Evolutionary conservation across 2,888 invertebrate species (phyloP), one percentile per base, ranked within the genome.

Genomic region (Colostygia pectinataria): DNA sequence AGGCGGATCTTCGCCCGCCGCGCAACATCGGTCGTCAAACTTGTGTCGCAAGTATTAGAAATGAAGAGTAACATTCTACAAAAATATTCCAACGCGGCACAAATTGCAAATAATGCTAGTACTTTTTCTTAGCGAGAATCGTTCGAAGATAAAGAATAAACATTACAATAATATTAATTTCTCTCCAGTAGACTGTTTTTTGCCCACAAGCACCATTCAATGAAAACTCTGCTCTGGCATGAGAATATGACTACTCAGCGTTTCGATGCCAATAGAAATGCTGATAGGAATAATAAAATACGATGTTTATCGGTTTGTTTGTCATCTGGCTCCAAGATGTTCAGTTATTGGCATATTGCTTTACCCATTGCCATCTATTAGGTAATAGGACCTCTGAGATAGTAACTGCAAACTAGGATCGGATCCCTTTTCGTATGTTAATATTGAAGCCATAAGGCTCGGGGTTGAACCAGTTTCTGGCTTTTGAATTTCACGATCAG

Each of bases 251-350:
- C 27, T 12, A 33, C 32, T 29, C 51, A 46, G 51, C 45, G 13
- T 37, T 29, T 45, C 27, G 20, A 37, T 37, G 14, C 8, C 37
- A 46, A 41, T 46, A 38, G 36, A 46, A 39, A 47, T 36, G 47
- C 53, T 53, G 59, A 59, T 53, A 46, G 53, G 47, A 31, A 55
- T 33, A 56, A 61, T 62, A 65, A 66, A 66, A 61, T 59, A 47
- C 49, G 47, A 62, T 55, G 55, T 66, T 65, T 65, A 66, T 65
- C 47, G 39, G 53, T 51, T 52, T 65, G 61, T 66, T 65, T 66
- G 58, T 58, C 45, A 46, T 51, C 52, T 61, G 50, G 43, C 48
- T 49, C 43, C 34, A 15, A 43, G 34, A 43, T 39, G 15, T 40
- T 34, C 31, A 14, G 28, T 36, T 51, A 44, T 40, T 44, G 44